Conservation (phyloP, 2,113 vertebrate genomes). For the Strix uralensis region DNA sequence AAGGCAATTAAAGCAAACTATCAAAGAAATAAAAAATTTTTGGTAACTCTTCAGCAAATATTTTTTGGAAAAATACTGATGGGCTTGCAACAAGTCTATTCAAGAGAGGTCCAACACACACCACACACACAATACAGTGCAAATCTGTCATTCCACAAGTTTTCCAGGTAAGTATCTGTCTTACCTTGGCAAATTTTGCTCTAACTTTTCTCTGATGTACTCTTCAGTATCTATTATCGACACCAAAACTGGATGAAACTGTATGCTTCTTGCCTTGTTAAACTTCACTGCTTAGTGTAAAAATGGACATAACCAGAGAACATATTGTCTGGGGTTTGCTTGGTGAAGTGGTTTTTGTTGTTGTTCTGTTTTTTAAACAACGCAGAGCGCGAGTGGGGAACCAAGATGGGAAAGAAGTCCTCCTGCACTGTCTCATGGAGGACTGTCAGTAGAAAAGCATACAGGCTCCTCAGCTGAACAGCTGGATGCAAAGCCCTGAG, state of each 20-base stretch:
- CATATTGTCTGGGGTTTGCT: background rate
- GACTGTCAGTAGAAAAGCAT: background rate
- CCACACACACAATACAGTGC: fast-evolving
- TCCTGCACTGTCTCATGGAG: fast-evolving
- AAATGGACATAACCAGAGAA: background rate
- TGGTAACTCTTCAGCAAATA: background rate
- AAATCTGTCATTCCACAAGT: background rate
- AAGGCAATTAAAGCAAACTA: background rate
- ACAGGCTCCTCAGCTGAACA: background rate
- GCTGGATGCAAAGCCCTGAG: background rate
- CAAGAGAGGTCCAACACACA: background rate
- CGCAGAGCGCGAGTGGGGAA: fast-evolving
- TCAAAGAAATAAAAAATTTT: background rate
- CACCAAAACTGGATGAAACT: background rate
- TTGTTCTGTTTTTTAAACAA: background rate
- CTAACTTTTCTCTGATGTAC: background rate
- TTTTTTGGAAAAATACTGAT: background rate
- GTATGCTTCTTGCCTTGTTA: background rate
- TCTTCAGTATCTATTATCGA: background rate
- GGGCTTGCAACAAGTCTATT: background rate
- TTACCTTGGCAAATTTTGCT: background rate
- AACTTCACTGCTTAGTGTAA: background rate
- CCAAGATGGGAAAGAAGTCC: background rate
- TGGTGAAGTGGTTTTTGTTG: background rate
- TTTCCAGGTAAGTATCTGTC: background rate